Evolutionary conservation across 2,113 vertebrate species (phyloP).

Genomic region (Petaurus breviceps): DNA sequence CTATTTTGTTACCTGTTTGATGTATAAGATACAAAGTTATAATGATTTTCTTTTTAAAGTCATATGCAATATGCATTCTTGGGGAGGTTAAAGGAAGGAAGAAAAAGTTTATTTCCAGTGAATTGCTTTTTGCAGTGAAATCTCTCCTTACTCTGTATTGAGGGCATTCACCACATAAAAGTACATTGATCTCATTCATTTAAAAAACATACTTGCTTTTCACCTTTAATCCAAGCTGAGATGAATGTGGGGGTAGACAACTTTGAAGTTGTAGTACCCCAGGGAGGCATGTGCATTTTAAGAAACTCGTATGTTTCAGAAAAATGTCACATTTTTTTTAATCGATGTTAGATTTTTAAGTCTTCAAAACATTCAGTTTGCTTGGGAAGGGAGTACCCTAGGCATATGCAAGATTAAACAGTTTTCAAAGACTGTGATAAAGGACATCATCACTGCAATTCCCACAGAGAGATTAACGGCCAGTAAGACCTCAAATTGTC

Average conservation of each 20-base stretch:
- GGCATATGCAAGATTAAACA: neutral
- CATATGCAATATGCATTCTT: neutral
- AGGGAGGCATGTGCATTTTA: constrained; percentile 9
- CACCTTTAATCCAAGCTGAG: neutral
- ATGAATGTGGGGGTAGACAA: constrained; percentile 1
- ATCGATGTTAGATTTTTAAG: constrained; percentile 17
- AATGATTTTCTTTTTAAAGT: neutral
- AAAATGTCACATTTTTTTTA: neutral
- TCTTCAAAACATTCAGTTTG: neutral
- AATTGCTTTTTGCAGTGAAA: neutral
- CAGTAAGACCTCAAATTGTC: neutral
- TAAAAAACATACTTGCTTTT: constrained; percentile 1
- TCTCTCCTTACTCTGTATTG: constrained; percentile 3
- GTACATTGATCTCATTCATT: constrained; percentile 1
- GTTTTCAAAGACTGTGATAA: neutral
- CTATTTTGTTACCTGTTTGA: neutral
- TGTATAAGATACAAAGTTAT: neutral
- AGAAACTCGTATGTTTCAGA: constrained; percentile 33
- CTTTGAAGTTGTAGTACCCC: neutral
- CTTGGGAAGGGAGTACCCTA: neutral
- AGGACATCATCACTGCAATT: neutral
- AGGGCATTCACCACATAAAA: neutral
- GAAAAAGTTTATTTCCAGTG: neutral
- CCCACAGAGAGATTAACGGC: neutral
- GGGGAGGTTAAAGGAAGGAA: neutral